A percentile compares a stretch with the other conserved stretches of the same genome.
Evolutionary conservation across 2,888 invertebrate species (phyloP).

Genomic region (Drosophila mimetica): DNA sequence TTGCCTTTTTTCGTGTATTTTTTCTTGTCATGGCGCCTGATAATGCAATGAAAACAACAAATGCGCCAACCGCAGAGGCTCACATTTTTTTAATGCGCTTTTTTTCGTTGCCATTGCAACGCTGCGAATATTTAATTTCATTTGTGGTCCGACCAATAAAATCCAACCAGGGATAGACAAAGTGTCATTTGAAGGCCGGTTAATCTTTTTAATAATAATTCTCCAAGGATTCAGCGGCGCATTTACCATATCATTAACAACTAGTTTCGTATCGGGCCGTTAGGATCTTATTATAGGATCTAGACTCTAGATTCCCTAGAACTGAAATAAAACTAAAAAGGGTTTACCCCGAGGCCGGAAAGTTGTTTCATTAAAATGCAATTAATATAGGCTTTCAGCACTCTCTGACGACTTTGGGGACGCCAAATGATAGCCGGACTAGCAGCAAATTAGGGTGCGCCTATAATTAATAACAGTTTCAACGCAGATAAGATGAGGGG

Average conservation of each 20-base stretch:
- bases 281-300: conserved; percentile 23
- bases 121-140: conserved; percentile 71
- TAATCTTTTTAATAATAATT: conserved; percentile 14
- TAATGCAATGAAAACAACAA: conserved; percentile 69
- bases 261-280: conserved; percentile 21
- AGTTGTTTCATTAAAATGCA: conserved; percentile 72
- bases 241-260: conserved; percentile 44
- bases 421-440: conserved; percentile 46
- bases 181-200: conserved; percentile 21
- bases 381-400: conserved; percentile 77
- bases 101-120: conserved; percentile 8
- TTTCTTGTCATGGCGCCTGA: conserved; percentile 59
- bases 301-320: conserved; percentile 27
- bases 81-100: conserved; percentile 40
- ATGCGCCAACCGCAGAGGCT: conserved; percentile 66
- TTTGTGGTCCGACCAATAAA: conserved; percentile 58
- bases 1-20: conserved; percentile 42
- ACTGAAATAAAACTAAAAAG: conserved; percentile 6
- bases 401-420: conserved; percentile 54
- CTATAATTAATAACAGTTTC: conserved; percentile 73
- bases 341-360: conserved; percentile 38
- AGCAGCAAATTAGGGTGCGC: conserved; percentile 64
- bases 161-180: conserved; percentile 27
- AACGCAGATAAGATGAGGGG: conserved; percentile 31
- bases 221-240: conserved; percentile 2